Evolutionary conservation across 2,888 invertebrate genomes (phyloP), one percentile per base, ranked within the genome.

Genomic region (Ommatoiulus sabulosus): DNA sequence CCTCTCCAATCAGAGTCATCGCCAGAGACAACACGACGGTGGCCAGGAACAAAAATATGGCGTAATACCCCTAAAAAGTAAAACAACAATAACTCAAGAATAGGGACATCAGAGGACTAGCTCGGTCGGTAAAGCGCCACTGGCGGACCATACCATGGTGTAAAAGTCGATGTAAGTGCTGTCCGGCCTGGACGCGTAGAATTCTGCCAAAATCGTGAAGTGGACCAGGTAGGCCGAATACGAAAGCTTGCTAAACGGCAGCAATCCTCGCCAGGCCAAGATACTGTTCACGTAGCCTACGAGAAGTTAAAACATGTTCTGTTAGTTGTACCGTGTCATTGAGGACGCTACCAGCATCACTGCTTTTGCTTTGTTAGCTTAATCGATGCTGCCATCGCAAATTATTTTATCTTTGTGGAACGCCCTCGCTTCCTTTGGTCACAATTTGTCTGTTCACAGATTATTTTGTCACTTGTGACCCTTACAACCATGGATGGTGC

Each of bases 181-280:
- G 48, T 87, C 87, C 6, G 63, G 43, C 20, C 87, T 17, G 63
- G 87, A 44, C 17, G 80, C 72, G 80, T 72, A 87, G 24, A 87
- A 87, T n/a, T 87, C 44, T 4, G 87, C 87, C 43, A 87, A 15
- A n/a, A 87, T 17, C 3, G 87, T 87, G 43, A 86, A 88, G 63
- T 88, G 88, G 17, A 88, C 88, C 57, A 88, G 15, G 48, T 88
- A 88, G 44, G 48, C 48, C 10, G 88, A 7, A 72, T 88, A 88
- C 0, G 88, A 52, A 12, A 88, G 84, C 86, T 63, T 86, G 63
- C 88, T 88, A n/a, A 88, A n/a, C 15, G 88, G 88, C 44, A 63
- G 24, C 1, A 88, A 57, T 12, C 52, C 88, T 63, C 52, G 48
- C 86, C 86, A 88, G 6, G 35, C 15, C 48, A 88, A 48, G n/a